phyloP scores from a whole-genome alignment of 2,113 vertebrate species.

The Daubentonia madagascariensis region DNA sequence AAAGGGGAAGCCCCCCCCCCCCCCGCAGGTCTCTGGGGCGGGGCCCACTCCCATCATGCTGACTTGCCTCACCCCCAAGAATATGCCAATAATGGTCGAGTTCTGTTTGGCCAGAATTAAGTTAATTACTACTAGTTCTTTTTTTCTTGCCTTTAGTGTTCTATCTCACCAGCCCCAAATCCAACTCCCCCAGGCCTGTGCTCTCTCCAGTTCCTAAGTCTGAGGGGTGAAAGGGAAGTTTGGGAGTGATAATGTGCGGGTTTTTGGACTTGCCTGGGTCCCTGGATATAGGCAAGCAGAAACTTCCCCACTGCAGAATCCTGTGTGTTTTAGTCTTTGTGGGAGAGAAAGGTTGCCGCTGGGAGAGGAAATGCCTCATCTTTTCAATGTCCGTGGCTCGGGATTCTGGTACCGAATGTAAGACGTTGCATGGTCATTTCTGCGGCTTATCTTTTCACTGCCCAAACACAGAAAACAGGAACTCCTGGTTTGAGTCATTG shows the following conservation, averaged over 20 bases:
- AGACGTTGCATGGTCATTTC: slow-evolving; percentile 9
- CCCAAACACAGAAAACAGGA: slow-evolving; percentile 2
- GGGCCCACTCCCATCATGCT: neutral
- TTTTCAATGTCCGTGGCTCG: neutral
- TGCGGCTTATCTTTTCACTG: slow-evolving; percentile 16
- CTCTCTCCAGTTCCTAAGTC: neutral
- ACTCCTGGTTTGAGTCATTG: slow-evolving; percentile 29
- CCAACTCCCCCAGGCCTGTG: neutral
- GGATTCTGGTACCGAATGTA: neutral
- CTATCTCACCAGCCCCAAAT: neutral
- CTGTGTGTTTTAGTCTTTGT: neutral
- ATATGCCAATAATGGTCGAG: neutral
- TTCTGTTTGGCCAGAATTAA: neutral
- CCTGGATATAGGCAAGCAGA: neutral
- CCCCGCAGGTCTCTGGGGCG: neutral
- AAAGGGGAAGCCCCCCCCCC: neutral
- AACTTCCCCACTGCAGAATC: neutral
- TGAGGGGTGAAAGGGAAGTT: neutral
- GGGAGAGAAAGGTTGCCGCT: neutral
- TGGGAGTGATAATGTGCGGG: neutral
- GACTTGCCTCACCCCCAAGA: neutral
- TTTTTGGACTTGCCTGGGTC: neutral
- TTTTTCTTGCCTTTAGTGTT: neutral
- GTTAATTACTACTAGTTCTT: neutral
- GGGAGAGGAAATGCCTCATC: neutral